These are phyloP conservation scores for Cephus cinctus DNA, from an alignment of 1,140 invertebrate genomes.

Conservation along the genomic window DNA sequence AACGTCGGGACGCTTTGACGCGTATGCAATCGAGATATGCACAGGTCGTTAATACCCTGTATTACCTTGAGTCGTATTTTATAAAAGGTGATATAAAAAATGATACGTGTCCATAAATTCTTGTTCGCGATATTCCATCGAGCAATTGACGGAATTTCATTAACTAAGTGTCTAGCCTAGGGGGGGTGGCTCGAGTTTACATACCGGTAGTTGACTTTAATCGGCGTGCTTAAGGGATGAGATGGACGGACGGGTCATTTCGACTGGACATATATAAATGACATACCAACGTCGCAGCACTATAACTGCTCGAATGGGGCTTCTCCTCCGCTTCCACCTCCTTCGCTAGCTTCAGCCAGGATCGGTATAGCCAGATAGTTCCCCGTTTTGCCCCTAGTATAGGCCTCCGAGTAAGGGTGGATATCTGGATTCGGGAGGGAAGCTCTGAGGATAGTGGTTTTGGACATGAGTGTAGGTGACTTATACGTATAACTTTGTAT, in stretches of 20 bases:
- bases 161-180: constrained; percentile 31
- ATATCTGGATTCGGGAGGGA: constrained; percentile 25
- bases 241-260: constrained; percentile 54
- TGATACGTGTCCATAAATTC: too few species aligned
- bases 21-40: too few species aligned
- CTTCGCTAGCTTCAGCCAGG: too few species aligned
- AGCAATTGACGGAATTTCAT: constrained; percentile 39
- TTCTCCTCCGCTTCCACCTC: constrained; percentile 19
- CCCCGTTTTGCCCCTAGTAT: too few species aligned
- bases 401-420: too few species aligned
- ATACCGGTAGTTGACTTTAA: constrained; percentile 46
- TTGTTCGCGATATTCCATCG: too few species aligned
- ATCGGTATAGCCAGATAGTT: too few species aligned
- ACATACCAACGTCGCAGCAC: constrained; percentile 42
- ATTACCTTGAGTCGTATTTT: too few species aligned
- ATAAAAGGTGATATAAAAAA: too few species aligned
- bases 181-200: constrained; percentile 14
- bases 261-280: constrained; percentile 55
- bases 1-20: too few species aligned
- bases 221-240: constrained; percentile 52
- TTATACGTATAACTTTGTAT: constrained; percentile 9
- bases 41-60: too few species aligned
- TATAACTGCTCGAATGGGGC: constrained; percentile 47
- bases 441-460: constrained; percentile 50
- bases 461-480: too few species aligned